Evolutionary conservation across 1,140 invertebrate species (phyloP), one percentile per base, ranked within the genome.

Genomic region (Diorhabda elongata): DNA sequence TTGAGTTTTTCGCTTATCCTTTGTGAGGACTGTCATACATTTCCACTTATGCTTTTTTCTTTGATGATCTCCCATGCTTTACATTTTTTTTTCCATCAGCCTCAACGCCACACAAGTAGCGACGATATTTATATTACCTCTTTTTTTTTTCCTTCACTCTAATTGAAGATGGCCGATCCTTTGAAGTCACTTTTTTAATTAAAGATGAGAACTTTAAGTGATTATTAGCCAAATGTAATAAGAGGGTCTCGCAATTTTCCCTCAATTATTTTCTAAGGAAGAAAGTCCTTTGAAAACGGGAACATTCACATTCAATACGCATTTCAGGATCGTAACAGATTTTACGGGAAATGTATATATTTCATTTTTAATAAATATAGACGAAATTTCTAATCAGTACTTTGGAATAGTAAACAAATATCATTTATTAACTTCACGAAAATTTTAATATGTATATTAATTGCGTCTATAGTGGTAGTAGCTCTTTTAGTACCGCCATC

Each of bases 171-270:
- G 47, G 6, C 47, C 47, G 47, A 8, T 52, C n/a, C 47, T 52
- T 52, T 52, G 47, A 52, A 52, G 47, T 52, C 47, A 52, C 47
- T n/a, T 52, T 52, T 52, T 52, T 52, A 52, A 52, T 52, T 52
- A 52, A 52, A 52, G 47, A 52, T 52, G 47, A 52, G 47, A 52
- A 52, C 47, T 52, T 52, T 52, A 52, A 52, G 47, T 52, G 47
- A 52, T 52, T 52, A 52, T 52, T 52, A 52, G 47, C 47, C 47
- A n/a, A 52, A 52, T 52, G 47, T 52, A 52, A 52, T 52, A 52
- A 52, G 47, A 26, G 47, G 47, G 6, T 4, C 47, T 52, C n/a
- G 47, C n/a, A 52, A 52, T 52, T 52, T 52, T n/a, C 47, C 47
- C 47, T 6, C 47, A 52, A 52, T 52, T 52, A 52, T 52, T 52